Evolutionary conservation across 2,797 vertebrate species (phyloP).

Genomic region (Salmo trutta): DNA sequence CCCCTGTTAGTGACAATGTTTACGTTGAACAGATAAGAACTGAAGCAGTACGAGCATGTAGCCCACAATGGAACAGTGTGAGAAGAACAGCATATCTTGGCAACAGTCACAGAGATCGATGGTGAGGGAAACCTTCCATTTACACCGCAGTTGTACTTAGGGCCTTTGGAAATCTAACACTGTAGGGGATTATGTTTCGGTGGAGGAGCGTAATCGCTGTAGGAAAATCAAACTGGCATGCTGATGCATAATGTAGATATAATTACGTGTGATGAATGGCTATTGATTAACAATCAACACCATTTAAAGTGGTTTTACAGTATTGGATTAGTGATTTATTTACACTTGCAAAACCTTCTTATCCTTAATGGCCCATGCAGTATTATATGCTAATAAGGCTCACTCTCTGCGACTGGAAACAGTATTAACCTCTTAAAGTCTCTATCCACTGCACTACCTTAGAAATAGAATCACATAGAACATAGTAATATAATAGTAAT

Average conservation of each 20-base stretch:
- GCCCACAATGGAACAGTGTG: slow-evolving; percentile 1
- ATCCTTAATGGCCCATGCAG: slow-evolving; percentile 1
- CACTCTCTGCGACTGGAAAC: neutral
- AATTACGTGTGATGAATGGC: slow-evolving; percentile 31
- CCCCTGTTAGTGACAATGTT: too few relatives aligned
- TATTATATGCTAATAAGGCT: neutral
- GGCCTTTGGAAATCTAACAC: slow-evolving; percentile 27
- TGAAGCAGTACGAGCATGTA: neutral
- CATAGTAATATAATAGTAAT: neutral
- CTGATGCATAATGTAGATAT: slow-evolving; percentile 29
- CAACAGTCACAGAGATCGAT: slow-evolving; percentile 33
- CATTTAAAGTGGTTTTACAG: slow-evolving; percentile 37
- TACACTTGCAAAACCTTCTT: slow-evolving; percentile 1
- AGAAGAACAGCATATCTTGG: slow-evolving; percentile 22
- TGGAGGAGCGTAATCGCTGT: slow-evolving; percentile 16
- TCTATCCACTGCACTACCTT: slow-evolving; percentile 17
- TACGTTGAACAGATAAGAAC: too few relatives aligned
- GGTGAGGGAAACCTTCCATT: slow-evolving; percentile 21
- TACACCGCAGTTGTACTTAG: slow-evolving; percentile 1
- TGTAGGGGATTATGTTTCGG: neutral
- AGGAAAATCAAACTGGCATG: slow-evolving; percentile 35
- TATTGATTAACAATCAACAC: slow-evolving; percentile 55
- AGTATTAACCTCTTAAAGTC: slow-evolving; percentile 13
- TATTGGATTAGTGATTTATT: neutral
- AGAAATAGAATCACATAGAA: neutral